A percentile compares a stretch with the other conserved stretches of the same genome.
Conservation (phyloP, 2,888 invertebrate genomes). For the Callyntrura sp. region DNA sequence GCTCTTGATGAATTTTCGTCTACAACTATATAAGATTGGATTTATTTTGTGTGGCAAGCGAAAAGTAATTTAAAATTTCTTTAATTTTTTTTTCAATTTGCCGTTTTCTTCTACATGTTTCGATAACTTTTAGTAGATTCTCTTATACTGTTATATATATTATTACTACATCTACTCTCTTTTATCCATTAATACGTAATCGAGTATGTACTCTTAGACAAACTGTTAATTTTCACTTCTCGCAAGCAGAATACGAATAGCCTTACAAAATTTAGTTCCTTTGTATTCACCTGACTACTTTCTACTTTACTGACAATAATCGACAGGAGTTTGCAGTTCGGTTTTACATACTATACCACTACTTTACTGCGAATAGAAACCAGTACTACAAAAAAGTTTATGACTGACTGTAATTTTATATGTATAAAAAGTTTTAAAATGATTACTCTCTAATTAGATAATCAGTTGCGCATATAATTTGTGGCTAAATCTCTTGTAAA, state of each 20-base stretch:
- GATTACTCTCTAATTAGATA: slow-evolving; percentile 37
- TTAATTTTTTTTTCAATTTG: not conserved
- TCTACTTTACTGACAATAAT: slow-evolving; percentile 53
- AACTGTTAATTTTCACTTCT: slow-evolving; percentile 13
- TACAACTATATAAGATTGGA: not conserved
- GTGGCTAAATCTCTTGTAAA: slow-evolving; percentile 65
- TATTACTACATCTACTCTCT: not conserved
- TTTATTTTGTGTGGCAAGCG: slow-evolving; percentile 29
- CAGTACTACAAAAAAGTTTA: slow-evolving; percentile 22
- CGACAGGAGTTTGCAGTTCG: slow-evolving; percentile 72
- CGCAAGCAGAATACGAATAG: not conserved
- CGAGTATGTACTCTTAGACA: slow-evolving; percentile 4
- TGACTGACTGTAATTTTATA: slow-evolving; percentile 57
- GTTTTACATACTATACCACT: slow-evolving; percentile 45
- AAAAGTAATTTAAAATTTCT: slow-evolving; percentile 1
- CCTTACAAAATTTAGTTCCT: slow-evolving; percentile 31
- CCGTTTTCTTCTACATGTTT: slow-evolving; percentile 31
- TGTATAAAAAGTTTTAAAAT: slow-evolving; percentile 25
- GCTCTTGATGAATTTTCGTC: not conserved
- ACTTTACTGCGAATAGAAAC: not conserved
- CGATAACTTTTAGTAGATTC: slow-evolving; percentile 23
- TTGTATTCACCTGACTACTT: slow-evolving; percentile 37
- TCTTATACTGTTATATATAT: slow-evolving; percentile 10
- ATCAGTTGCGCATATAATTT: slow-evolving; percentile 68
- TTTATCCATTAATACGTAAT: slow-evolving; percentile 31